A percentile compares a stretch with the other conserved stretches of the same genome.
Conservation (phyloP, 1,140 invertebrate genomes). For the Geopemphigus sp. region DNA sequence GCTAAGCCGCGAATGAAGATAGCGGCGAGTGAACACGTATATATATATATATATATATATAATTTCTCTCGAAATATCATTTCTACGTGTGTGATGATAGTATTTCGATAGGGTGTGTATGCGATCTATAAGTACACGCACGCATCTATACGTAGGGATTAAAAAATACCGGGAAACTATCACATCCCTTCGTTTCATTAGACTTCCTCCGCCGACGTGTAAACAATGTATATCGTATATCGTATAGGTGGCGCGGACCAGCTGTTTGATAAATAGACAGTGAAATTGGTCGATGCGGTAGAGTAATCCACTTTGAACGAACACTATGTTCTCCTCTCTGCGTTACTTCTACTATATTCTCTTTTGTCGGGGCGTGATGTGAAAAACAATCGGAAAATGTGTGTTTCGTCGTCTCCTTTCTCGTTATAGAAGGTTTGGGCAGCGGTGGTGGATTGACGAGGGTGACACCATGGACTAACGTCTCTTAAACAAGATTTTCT, state of each 20-base stretch:
- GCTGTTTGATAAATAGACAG: constrained; percentile 48
- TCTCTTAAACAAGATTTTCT: constrained; percentile 29
- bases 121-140: not conserved
- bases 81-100: not conserved
- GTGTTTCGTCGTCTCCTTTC: not conserved
- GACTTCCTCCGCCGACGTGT: not conserved
- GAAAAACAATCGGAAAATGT: constrained; percentile 44
- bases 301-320: constrained; percentile 48
- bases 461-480: constrained; percentile 9
- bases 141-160: not conserved
- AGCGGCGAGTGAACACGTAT: not conserved
- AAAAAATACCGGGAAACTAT: constrained; percentile 27
- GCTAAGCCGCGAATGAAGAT: constrained; percentile 7
- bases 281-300: constrained; percentile 35
- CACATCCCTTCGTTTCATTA: constrained; percentile 20
- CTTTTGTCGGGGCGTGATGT: constrained; percentile 17
- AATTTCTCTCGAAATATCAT: not conserved
- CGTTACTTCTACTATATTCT: not conserved
- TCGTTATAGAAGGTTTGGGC: not conserved
- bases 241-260: not conserved
- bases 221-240: not conserved
- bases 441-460: not conserved
- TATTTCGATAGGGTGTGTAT: not conserved
- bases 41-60: no score
- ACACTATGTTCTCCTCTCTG: not conserved